These are phyloP conservation scores for Silurus aristotelis DNA, from an alignment of 2,797 vertebrate species.

Conservation along the genomic window DNA sequence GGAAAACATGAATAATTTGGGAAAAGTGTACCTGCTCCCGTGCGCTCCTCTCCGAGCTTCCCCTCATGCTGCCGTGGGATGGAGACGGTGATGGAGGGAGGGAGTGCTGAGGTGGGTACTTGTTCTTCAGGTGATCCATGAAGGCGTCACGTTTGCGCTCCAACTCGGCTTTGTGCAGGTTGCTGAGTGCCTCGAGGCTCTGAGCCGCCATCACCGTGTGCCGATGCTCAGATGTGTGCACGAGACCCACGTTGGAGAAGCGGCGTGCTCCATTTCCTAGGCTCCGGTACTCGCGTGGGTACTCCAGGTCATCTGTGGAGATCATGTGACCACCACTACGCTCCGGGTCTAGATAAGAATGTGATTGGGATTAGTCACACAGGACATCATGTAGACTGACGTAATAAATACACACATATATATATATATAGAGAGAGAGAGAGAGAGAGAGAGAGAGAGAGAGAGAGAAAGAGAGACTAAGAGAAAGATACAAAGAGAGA, in stretches of 20 bases:
- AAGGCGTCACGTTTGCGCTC: slow-evolving; percentile 95
- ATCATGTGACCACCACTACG: slow-evolving; percentile 93
- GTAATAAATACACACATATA: background rate
- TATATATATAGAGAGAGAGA: slow-evolving; percentile 25
- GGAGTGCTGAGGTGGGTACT: slow-evolving; percentile 90
- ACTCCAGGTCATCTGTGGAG: slow-evolving; percentile 95
- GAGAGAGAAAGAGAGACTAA: slow-evolving; percentile 38
- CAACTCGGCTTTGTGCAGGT: slow-evolving; percentile 94
- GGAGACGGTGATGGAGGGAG: slow-evolving; percentile 82
- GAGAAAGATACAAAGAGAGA: slow-evolving; percentile 25
- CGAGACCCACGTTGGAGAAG: slow-evolving; percentile 97
- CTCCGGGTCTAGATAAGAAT: slow-evolving; percentile 82
- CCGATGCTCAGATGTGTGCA: slow-evolving; percentile 95
- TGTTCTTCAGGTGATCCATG: slow-evolving; percentile 98
- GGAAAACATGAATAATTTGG: no score
- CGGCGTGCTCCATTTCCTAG: slow-evolving; percentile 90
- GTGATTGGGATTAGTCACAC: background rate
- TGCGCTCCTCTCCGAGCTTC: slow-evolving; percentile 77
- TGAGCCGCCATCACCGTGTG: slow-evolving; percentile 96
- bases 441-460: slow-evolving; percentile 30
- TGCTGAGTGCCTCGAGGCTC: slow-evolving; percentile 95
- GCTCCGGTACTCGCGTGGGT: slow-evolving; percentile 93
- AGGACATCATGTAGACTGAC: slow-evolving; percentile 2
- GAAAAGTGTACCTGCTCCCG: slow-evolving; percentile 83
- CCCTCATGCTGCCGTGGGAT: slow-evolving; percentile 80